phyloP scores from a whole-genome alignment of 2,888 invertebrate species.

The Achlya flavicornis region DNA sequence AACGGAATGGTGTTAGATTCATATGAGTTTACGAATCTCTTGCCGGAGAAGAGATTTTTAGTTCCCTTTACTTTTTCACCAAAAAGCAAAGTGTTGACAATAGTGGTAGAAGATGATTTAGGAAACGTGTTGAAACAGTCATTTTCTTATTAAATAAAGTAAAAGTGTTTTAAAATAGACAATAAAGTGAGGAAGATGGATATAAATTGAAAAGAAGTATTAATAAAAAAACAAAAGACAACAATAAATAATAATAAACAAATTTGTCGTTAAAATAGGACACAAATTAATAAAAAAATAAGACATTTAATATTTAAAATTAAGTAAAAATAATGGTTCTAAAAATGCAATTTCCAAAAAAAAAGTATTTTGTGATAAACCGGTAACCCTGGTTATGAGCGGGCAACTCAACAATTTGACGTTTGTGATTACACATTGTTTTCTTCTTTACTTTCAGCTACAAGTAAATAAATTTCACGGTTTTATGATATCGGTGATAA shows the following conservation, averaged over 20 bases:
- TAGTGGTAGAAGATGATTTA: constrained; percentile 87
- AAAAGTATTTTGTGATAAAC: constrained; percentile 27
- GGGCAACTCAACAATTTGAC: constrained; percentile 43
- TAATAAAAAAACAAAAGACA: constrained; percentile 21
- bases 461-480: not conserved
- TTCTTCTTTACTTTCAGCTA: not conserved
- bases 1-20: constrained; percentile 85
- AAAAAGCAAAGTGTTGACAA: constrained; percentile 78
- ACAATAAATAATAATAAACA: constrained; percentile 20
- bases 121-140: constrained; percentile 87
- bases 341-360: not conserved
- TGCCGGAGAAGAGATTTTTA: constrained; percentile 84
- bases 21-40: constrained; percentile 85
- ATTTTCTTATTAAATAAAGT: constrained; percentile 74
- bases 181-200: constrained; percentile 57
- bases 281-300: constrained; percentile 29
- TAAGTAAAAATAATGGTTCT: constrained; percentile 2
- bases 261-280: constrained; percentile 28
- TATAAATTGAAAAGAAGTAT: constrained; percentile 24
- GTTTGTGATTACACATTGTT: constrained; percentile 34
- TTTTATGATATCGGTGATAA: not conserved
- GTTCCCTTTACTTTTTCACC: constrained; percentile 81
- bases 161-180: constrained; percentile 60
- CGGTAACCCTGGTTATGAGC: constrained; percentile 40
- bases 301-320: not conserved